Conservation (phyloP, 2,113 vertebrate genomes). For the Tylochromis polylepis region DNA sequence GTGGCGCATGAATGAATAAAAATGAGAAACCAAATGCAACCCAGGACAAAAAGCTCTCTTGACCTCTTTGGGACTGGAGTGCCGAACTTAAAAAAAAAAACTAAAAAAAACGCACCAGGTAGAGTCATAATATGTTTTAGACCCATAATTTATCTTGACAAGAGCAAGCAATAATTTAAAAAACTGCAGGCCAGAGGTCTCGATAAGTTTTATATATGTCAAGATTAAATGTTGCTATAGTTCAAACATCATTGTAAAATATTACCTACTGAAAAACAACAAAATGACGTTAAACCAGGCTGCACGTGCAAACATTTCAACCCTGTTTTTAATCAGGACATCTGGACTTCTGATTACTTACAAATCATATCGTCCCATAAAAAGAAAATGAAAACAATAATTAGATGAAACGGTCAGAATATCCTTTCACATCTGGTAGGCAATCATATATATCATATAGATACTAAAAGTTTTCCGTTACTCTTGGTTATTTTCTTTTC, state of each 20-base stretch:
- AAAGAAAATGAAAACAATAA: neutral
- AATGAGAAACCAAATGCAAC: neutral
- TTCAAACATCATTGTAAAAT: neutral
- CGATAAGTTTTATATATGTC: fast-evolving
- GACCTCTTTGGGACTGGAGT: neutral
- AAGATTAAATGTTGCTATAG: neutral
- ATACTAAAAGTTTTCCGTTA: neutral
- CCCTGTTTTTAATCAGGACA: neutral
- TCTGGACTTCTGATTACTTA: neutral
- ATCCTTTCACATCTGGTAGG: neutral
- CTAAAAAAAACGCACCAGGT: fast-evolving
- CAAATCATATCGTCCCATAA: neutral
- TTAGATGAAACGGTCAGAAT: neutral
- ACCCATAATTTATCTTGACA: neutral
- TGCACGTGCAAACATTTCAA: neutral
- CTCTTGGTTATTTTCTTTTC: neutral
- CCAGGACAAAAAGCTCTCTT: fast-evolving
- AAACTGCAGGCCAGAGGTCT: neutral
- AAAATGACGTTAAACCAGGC: neutral
- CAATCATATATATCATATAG: neutral
- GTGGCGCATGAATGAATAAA: neutral
- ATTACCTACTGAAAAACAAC: neutral
- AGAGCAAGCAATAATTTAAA: neutral
- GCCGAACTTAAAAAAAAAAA: too few species aligned
- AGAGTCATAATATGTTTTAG: neutral